Evolutionary conservation across 2,888 invertebrate genomes (phyloP), one percentile per base, ranked within the genome.

Genomic region (Xanthia togata): DNA sequence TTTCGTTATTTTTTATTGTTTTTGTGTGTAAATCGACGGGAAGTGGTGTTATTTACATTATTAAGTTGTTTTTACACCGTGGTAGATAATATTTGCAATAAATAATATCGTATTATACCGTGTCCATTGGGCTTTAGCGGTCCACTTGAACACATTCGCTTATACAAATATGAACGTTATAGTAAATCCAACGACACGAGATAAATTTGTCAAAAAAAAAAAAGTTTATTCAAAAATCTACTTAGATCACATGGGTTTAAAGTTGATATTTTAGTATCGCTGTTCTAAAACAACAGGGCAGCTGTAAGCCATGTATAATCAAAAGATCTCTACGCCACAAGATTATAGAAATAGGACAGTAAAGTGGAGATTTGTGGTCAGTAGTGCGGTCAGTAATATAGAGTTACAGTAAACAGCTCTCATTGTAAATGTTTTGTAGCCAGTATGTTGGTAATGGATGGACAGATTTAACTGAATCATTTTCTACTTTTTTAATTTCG

Each of bases 401-500:
- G 2, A 68, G 14, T 57, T 50, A 60, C 14, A 53, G 44, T 77
- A 80, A 50, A 44, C n/a, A 82, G 64, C 78, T 81, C 71, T 82
- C 78, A 82, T 47, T 44, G 4, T 60, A 69, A 65, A 67, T 60
- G 9, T 78, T 72, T 70, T 59, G 23, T 79, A 78, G 31, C 35
- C 44, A 55, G 55, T 79, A 67, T 57, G 38, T 59, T 50, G 53
- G 47, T 35, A 4, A 35, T 1, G 20, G 35, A 59, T 31, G 35
- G 35, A 60, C 60, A 59, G 31, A 31, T 31, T 31, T 31, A 31
- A 2, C 31, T 31, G 31, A 31, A 31, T 31, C 31, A 31, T 31
- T 31, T 31, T 31, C 2, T 31, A 31, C 31, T 31, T 31, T 31
- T n/a, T n/a, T n/a, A n/a, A n/a, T n/a, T n/a, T n/a, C n/a, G n/a